Evolutionary conservation across 2,113 vertebrate genomes (phyloP), one percentile per base, ranked within the genome.

Genomic region (Pyrgilauda ruficollis): DNA sequence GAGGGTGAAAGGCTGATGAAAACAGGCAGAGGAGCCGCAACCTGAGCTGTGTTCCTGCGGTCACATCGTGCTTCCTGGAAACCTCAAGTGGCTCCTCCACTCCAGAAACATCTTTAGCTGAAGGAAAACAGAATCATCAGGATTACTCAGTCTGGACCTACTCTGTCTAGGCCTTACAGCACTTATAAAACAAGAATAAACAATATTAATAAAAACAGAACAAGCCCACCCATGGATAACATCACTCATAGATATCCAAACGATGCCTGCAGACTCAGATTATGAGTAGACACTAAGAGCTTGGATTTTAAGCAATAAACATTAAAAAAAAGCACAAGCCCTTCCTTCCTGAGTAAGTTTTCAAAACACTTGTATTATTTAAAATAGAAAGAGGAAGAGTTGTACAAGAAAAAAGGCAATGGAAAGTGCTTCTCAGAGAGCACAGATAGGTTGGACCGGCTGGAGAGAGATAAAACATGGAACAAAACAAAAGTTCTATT

Each of bases 381-480:
- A 76, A 93, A 92, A 69, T 50, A 92, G 82, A 85, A 93, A 94
- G 47, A 79, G 56, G 74, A 91, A 94, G 59, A 83, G 11, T 86
- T 33, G 33, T 8, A 59, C 27, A 86, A 82, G n/a, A 69, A 49
- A 93, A 80, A 90, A 90, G 30, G 61, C 63, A 76, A 39, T 30
- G 75, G 53, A 28, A 84, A 55, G 73, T 1, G 3, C 37, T 49
- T 79, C 73, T 81, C 70, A 59, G 67, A 49, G 24, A 81, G 46
- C 24, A 75, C 18, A 61, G 84, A 75, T 4, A 77, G 52, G 43
- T 1, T 59, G 56, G 52, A 82, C 8, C 6, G 16, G 49, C 53
- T 52, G 59, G 7, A 82, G n/a, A 15, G 19, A 84, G 44, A 61
- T 58, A 74, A 84, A 91, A 80, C 31, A 79, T 5, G 10, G 33